Percentiles rank a stretch among this genome's conserved stretches.
Evolutionary conservation across 2,888 invertebrate genomes (phyloP).

Genomic region (Megalurothrips usitatus): DNA sequence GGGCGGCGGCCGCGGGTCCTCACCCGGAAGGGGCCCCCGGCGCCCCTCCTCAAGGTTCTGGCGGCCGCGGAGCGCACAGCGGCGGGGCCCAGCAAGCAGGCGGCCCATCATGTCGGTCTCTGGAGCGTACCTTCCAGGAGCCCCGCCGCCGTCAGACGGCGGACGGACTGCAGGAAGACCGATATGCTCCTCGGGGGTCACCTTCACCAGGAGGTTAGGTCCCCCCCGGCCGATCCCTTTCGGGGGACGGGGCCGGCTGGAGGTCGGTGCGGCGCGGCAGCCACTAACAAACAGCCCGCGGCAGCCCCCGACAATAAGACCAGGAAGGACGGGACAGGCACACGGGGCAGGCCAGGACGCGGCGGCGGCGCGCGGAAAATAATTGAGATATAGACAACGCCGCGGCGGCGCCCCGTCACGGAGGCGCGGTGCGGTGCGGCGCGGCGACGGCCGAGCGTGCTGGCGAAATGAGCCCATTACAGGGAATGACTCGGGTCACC

Average conservation of each 20-base stretch:
- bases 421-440: neutral
- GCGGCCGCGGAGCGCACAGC: no score
- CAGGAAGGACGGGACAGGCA: neutral
- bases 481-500: conserved; percentile 27
- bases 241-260: no score
- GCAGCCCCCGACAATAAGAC: no score
- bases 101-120: neutral
- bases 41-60: neutral
- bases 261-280: no score
- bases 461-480: conserved; percentile 32
- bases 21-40: neutral
- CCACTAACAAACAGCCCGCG: no score
- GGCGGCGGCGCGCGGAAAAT: neutral
- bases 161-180: no score
- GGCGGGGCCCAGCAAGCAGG: no score
- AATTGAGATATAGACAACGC: no score
- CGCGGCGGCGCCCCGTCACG: neutral
- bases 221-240: no score
- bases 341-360: neutral
- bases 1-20: neutral
- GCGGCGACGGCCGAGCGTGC: conserved; percentile 4
- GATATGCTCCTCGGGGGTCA: no score
- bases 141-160: neutral
- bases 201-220: no score
- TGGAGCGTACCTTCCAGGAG: neutral